Base-by-base conservation (phyloP, 2,113 vertebrate genomes). In the Scortum barcoo region DNA sequence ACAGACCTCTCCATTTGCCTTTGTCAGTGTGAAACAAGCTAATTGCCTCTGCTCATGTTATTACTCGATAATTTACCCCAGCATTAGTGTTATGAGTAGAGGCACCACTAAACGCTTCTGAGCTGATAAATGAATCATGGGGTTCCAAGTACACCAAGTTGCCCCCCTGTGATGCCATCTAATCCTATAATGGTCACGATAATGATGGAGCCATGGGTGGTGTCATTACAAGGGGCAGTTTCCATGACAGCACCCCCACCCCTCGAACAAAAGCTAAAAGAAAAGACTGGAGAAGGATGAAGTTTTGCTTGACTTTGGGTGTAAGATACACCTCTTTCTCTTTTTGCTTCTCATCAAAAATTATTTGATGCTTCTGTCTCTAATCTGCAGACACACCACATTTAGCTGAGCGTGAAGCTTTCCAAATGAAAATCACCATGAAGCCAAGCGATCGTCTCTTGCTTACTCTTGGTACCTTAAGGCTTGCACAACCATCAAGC, bases 151-250 rank as follows among this genome's bases (percentile, higher is more conserved):
- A 75, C 11, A 42, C 53, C 44, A 68, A 84, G 62, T 65, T 30
- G 13, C 58, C 81, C 86, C 87, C 85, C 84, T 8, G 71, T 50
- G 88, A 78, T 73, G 80, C 78, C 48, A 80, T 91, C 83, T 91
- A 88, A 93, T 88, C 74, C 81, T 78, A 74, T 89, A 90, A 93
- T 91, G 76, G 85, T 87, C 79, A 77, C 61, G 33, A 67, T 91
- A 90, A 91, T 88, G 86, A 80, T 30, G n/a, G 57, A 85, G 77
- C 87, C 72, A 80, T 76, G 84, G 91, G 88, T 88, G 87, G 86
- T 53, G 54, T 90, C 87, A 90, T 90, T 91, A 88, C 65, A 80
- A 67, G 74, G 80, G 86, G 66, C 71, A 67, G 84, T 91, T 93
- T 83, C 86, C 84, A 88, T 89, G 83, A 88, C 86, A 89, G 78